Evolutionary conservation across 2,113 vertebrate genomes (phyloP).

Genomic region (Gobiocypris rarus): DNA sequence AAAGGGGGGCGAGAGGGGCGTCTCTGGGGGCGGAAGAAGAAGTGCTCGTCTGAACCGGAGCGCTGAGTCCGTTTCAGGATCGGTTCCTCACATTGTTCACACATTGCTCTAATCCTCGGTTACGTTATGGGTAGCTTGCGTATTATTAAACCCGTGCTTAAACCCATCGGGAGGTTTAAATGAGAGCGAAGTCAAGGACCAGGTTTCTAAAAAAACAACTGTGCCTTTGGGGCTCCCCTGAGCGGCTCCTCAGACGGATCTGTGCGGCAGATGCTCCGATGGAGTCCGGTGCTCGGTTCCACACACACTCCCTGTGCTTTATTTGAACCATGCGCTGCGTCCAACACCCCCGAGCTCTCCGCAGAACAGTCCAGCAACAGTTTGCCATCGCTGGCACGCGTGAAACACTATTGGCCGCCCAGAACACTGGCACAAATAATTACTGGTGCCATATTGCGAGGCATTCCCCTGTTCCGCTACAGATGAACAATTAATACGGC

Average conservation of each 20-base stretch:
- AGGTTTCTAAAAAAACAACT: constrained; percentile 69
- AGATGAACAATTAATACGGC: constrained; percentile 77
- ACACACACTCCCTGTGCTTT: background rate
- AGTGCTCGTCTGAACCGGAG: background rate
- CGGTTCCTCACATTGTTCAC: too few relatives aligned
- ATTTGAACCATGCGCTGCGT: background rate
- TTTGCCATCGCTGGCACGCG: constrained; percentile 51
- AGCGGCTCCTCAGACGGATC: constrained; percentile 60
- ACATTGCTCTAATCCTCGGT: too few relatives aligned
- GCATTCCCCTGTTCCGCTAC: constrained; percentile 65
- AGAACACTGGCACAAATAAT: constrained; percentile 70
- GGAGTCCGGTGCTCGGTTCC: too few relatives aligned
- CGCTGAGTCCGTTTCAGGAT: too few relatives aligned
- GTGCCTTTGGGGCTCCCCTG: constrained; percentile 62
- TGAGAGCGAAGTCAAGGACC: constrained; percentile 46
- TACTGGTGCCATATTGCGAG: constrained; percentile 69
- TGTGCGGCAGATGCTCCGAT: too few relatives aligned
- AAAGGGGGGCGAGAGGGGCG: constrained; percentile 30
- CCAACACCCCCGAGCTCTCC: constrained; percentile 4
- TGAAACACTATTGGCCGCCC: constrained; percentile 27
- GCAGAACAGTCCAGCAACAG: constrained; percentile 58
- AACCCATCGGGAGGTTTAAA: constrained; percentile 19
- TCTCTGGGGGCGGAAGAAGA: constrained; percentile 36
- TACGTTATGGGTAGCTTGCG: background rate
- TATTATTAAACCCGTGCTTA: background rate